phyloP scores from a whole-genome alignment of 2,113 vertebrate genomes.

The Onychorhynchus coronatus region DNA sequence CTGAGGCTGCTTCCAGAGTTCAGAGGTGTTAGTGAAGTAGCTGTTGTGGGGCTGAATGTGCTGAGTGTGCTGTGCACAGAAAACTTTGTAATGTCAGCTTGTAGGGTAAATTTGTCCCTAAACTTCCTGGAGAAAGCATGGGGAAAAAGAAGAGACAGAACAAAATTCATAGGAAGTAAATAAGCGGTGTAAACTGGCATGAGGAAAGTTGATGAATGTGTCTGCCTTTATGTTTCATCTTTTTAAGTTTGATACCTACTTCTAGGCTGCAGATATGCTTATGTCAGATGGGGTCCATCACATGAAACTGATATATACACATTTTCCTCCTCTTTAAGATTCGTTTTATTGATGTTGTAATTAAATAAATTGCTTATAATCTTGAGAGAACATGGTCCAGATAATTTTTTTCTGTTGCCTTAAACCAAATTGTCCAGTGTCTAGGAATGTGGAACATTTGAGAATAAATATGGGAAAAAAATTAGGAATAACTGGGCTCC shows the following conservation, averaged over 20 bases:
- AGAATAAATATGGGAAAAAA: neutral
- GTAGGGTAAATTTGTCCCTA: neutral
- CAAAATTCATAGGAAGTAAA: neutral
- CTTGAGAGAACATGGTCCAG: neutral
- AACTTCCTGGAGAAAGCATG: neutral
- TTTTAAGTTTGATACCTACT: neutral
- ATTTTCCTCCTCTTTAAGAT: neutral
- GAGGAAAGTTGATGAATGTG: neutral
- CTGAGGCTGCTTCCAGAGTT: neutral
- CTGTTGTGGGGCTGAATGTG: neutral
- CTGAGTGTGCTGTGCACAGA: fast-evolving
- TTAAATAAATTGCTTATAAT: neutral
- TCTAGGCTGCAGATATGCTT: neutral
- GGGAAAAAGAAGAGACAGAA: neutral
- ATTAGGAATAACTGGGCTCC: neutral
- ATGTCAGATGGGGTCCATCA: neutral
- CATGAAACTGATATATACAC: neutral
- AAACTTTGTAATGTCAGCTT: neutral
- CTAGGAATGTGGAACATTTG: neutral
- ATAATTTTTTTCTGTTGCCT: neutral
- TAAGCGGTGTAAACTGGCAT: neutral
- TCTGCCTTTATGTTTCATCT: neutral
- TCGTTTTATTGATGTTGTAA: neutral
- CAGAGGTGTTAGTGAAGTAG: neutral
- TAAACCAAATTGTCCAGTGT: neutral